phyloP scores from a whole-genome alignment of 2,888 invertebrate genomes.

The Mystacides longicornis region DNA sequence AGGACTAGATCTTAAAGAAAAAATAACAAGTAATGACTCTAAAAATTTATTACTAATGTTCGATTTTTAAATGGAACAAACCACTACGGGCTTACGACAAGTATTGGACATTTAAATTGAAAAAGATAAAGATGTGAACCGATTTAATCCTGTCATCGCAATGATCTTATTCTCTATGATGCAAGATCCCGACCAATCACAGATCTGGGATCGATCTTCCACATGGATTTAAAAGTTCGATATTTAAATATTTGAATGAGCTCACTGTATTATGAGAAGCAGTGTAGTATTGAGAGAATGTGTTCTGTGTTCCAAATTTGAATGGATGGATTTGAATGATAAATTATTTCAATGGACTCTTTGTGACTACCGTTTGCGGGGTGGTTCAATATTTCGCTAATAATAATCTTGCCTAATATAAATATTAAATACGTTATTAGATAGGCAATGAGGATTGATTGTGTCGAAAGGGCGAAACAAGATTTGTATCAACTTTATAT shows the following conservation, averaged over 20 bases:
- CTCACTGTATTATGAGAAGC: background rate
- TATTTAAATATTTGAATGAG: conserved; percentile 8
- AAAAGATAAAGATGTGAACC: background rate
- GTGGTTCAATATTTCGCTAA: background rate
- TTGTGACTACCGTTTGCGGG: conserved; percentile 8
- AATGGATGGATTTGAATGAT: conserved; percentile 18
- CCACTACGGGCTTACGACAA: too few relatives aligned
- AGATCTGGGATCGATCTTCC: conserved; percentile 16
- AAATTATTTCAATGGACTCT: conserved; percentile 11
- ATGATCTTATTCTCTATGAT: conserved; percentile 17
- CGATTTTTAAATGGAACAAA: too few relatives aligned
- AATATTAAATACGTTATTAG: too few relatives aligned
- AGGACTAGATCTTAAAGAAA: too few relatives aligned
- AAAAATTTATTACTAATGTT: too few relatives aligned
- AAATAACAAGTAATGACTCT: too few relatives aligned
- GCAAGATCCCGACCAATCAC: conserved; percentile 13
- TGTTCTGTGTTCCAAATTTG: conserved; percentile 13
- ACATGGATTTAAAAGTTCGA: conserved; percentile 7
- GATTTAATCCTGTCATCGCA: conserved; percentile 1
- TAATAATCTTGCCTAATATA: too few relatives aligned
- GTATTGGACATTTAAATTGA: too few relatives aligned
- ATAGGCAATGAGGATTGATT: too few relatives aligned
- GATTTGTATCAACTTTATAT: too few relatives aligned
- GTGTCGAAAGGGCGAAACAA: too few relatives aligned
- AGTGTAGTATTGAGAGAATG: background rate